Base-by-base conservation (phyloP, 1,140 invertebrate species). In the Mycetomoellerius zeteki region DNA sequence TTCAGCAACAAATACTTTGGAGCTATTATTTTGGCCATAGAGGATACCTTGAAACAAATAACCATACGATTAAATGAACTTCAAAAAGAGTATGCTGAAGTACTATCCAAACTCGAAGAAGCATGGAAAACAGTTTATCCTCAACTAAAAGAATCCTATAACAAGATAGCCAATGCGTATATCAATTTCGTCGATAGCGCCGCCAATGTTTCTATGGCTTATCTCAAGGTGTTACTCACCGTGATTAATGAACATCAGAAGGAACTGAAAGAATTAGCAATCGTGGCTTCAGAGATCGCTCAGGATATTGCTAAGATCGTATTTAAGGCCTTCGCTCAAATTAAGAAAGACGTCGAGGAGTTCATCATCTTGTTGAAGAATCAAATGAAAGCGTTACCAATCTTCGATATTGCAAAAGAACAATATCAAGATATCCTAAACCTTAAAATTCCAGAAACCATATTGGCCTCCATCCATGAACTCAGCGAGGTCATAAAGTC, bases 191-290 rank as follows among this genome's bases (percentile, higher is more conserved):
- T 96, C 54, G 95, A 97, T 56, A 93, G 93, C 1, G 58, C 95
- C 0, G 87, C 95, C 0, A 96, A 97, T 56, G 87, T 96, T 0
- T 94, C 92, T 0, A 95, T 96, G 0, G 94, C 95, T 73, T 96
- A 96, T 77, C 80, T 96, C 6, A 96, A 96, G 14, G 93, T 96
- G 37, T 64, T 96, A 52, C 89, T 95, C 2, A 94, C 96, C 78
- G 92, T 97, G 88, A 93, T 97, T 62, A 96, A 97, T 60, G 93
- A 96, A 80, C 96, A 97, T 91, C 96, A 97, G 87, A 96, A 96
- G 6, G 97, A 97, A 86, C 91, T 98, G 3, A 96, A 97, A 81
- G 96, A 97, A 85, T 93, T 97, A 16, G 93, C 96, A 43, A 95
- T 96, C 50, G 91, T 95, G 0, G 88, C 96, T 3, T 94, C 95